These are phyloP conservation scores for Caerostris darwini DNA, from an alignment of 1,140 invertebrate genomes.

Conservation along the genomic window DNA sequence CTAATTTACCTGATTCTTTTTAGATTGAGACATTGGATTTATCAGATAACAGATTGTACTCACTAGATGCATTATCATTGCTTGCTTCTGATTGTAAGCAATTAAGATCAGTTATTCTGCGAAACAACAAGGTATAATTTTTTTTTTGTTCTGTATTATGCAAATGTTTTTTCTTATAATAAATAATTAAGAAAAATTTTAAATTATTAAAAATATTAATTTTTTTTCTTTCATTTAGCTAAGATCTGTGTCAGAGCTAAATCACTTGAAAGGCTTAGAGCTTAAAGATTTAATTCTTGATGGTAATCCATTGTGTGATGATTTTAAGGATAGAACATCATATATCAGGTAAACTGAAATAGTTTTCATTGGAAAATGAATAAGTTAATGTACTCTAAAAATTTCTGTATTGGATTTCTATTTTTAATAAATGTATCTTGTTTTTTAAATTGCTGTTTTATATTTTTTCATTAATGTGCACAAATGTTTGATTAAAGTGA, in stretches of 20 bases:
- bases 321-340: constrained; percentile 88
- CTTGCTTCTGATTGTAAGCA: constrained; percentile 86
- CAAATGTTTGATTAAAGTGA: no score
- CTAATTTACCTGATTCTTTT: constrained; percentile 38
- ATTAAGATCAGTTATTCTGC: constrained; percentile 90
- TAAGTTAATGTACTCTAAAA: no score
- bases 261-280: constrained; percentile 87
- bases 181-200: background rate
- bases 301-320: constrained; percentile 91
- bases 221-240: constrained; percentile 84
- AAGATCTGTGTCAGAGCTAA: constrained; percentile 86
- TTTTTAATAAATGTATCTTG: no score
- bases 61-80: constrained; percentile 86
- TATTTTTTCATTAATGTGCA: no score
- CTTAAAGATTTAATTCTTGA: constrained; percentile 89
- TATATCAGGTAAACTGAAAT: constrained; percentile 89
- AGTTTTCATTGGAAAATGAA: constrained; percentile 43
- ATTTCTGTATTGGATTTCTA: no score
- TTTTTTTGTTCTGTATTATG: background rate
- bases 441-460: no score
- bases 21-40: constrained; percentile 87
- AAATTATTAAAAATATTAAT: background rate
- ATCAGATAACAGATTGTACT: constrained; percentile 89
- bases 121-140: constrained; percentile 89
- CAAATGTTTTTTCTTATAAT: background rate